phyloP scores from a whole-genome alignment of 2,113 vertebrate genomes.

The Ia io region DNA sequence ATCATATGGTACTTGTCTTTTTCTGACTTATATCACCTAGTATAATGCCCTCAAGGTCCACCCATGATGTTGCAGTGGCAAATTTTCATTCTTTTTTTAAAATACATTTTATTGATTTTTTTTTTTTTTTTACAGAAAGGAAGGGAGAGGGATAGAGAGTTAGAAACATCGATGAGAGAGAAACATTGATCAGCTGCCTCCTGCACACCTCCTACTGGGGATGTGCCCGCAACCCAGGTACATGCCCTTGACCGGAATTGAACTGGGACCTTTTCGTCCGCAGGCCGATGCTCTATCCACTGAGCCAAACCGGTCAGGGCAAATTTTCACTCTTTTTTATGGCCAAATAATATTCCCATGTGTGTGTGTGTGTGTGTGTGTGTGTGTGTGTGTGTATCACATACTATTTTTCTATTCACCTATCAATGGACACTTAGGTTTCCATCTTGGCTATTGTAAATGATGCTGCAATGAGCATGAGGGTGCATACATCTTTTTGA shows the following conservation, averaged over 20 bases:
- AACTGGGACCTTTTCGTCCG: too few species aligned
- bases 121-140: too few species aligned
- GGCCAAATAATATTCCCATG: neutral
- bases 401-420: neutral
- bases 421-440: neutral
- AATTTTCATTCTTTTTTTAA: neutral
- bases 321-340: neutral
- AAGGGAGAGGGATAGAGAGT: too few species aligned
- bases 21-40: neutral
- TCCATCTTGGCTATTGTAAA: neutral
- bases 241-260: too few species aligned
- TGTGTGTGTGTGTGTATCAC: neutral
- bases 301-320: too few species aligned
- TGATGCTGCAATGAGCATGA: neutral
- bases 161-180: too few species aligned
- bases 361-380: neutral
- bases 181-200: too few species aligned
- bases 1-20: neutral
- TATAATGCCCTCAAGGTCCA: neutral
- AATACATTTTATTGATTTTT: too few species aligned
- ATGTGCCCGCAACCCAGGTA: too few species aligned
- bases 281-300: too few species aligned
- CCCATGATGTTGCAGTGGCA: neutral
- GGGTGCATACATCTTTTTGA: neutral
- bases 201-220: too few species aligned